Evolutionary conservation across 2,113 vertebrate species (phyloP).

Genomic region (Tapirus terrestris): DNA sequence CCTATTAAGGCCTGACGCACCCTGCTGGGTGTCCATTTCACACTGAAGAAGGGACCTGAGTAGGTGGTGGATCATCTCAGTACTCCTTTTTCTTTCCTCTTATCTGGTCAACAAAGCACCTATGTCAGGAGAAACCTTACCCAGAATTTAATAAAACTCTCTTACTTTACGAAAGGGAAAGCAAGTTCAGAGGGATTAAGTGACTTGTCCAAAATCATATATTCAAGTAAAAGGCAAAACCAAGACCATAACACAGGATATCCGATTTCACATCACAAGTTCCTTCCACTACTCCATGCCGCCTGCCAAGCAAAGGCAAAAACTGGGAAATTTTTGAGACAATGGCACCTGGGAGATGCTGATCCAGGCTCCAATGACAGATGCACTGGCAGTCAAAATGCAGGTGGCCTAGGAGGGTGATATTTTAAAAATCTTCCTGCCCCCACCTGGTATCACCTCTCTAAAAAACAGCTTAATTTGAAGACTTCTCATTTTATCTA

Average conservation of each 20-base stretch:
- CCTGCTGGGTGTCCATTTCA: background rate
- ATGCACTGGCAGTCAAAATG: background rate
- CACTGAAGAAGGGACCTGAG: background rate
- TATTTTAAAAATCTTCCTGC: background rate
- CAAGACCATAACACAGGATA: background rate
- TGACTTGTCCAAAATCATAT: background rate
- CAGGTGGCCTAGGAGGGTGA: background rate
- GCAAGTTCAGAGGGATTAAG: background rate
- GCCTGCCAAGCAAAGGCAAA: background rate
- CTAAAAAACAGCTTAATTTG: background rate
- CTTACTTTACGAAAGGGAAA: background rate
- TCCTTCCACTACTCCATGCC: no score
- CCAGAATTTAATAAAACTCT: background rate
- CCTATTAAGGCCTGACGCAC: background rate
- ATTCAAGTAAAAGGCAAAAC: background rate
- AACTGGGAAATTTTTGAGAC: background rate
- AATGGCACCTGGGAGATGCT: background rate
- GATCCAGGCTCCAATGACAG: fast-evolving
- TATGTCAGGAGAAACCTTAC: background rate
- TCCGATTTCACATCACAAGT: background rate
- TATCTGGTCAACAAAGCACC: background rate
- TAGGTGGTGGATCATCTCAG: background rate
- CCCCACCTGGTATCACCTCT: background rate
- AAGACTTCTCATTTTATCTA: background rate
- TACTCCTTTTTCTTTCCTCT: background rate